Evolutionary conservation across 2,797 vertebrate species (phyloP), one percentile per base, ranked within the genome.

Genomic region (Ceryle rudis): DNA sequence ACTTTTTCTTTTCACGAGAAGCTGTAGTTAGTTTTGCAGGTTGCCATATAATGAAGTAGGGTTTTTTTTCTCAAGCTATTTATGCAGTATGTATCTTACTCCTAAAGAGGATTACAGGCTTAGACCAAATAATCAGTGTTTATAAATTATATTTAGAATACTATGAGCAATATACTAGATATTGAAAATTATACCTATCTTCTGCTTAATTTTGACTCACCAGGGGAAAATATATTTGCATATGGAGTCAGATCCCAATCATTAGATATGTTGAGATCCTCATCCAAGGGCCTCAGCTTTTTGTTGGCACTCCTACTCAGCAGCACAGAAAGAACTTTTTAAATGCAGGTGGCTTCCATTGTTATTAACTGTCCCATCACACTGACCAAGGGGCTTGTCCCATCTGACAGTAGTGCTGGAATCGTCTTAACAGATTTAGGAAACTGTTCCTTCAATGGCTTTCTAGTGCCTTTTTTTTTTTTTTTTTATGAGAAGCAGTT

Each of bases 71-170:
- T 83, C 54, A 62, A 96, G n/a, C n/a, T 81, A 61, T 87, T 90
- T 87, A 69, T 81, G 41, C 35, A 47, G 46, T 51, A 89, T 65
- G 26, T 89, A 65, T 93, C 72, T 82, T 83, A 41, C 17, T 86
- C 21, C 25, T 89, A 82, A 95, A 87, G 75, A 94, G 90, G 82
- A 91, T 93, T 94, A 96, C 22, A 82, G 71, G 75, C 57, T 93
- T 93, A 95, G 57, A 74, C 65, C 77, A 6, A 81, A 37, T 88
- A 90, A 94, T 87, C 71, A 72, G 41, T 28, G 31, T 78, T 92
- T 94, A 71, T 61, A 93, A 89, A 72, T 74, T 67, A 20, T 65
- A 89, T 81, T 81, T 80, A 71, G 75, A n/a, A 65, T 80, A 73
- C 67, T 84, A 61, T 49, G 55, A 82, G 25, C 18, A 83, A 52